Conservation (phyloP, 1,140 invertebrate species). For the Sarcophaga bullata region DNA sequence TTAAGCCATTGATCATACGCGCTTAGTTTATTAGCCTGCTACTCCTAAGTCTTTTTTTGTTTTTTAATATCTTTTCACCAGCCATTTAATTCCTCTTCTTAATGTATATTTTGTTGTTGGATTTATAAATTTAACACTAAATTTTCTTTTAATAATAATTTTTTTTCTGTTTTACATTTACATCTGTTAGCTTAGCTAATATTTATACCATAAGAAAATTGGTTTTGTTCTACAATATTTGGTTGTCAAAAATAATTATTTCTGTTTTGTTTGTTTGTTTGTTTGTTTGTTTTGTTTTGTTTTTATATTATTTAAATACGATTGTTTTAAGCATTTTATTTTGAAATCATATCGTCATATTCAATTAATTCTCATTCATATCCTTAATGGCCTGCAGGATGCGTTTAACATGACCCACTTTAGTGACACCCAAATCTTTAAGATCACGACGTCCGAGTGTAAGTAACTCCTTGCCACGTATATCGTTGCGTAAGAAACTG, state of each 20-base stretch:
- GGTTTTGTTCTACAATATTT: neutral
- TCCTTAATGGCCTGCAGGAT: constrained; percentile 93
- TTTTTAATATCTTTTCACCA: neutral
- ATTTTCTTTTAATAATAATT: neutral
- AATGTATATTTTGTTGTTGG: too few species aligned
- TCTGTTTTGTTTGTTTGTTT: too few species aligned
- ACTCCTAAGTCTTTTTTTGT: neutral
- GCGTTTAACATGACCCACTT: constrained; percentile 94
- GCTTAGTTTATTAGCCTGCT: neutral
- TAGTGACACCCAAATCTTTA: constrained; percentile 90
- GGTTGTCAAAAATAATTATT: constrained; percentile 11
- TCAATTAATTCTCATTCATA: constrained; percentile 67
- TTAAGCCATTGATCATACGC: too few species aligned
- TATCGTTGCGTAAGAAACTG: constrained; percentile 88
- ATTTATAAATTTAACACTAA: too few species aligned
- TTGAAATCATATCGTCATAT: neutral
- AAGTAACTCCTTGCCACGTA: constrained; percentile 89
- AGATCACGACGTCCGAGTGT: constrained; percentile 85
- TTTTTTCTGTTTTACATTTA: neutral
- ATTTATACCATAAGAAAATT: neutral
- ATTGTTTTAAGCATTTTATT: constrained; percentile 61
- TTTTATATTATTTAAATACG: constrained; percentile 44
- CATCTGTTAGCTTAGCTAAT: neutral
- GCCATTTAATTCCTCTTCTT: too few species aligned
- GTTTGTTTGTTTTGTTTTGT: too few species aligned